Percentiles rank a stretch among this genome's conserved stretches.
These are phyloP conservation scores for Leucosticte australis DNA, from an alignment of 2,113 vertebrate species.

Conservation along the genomic window DNA sequence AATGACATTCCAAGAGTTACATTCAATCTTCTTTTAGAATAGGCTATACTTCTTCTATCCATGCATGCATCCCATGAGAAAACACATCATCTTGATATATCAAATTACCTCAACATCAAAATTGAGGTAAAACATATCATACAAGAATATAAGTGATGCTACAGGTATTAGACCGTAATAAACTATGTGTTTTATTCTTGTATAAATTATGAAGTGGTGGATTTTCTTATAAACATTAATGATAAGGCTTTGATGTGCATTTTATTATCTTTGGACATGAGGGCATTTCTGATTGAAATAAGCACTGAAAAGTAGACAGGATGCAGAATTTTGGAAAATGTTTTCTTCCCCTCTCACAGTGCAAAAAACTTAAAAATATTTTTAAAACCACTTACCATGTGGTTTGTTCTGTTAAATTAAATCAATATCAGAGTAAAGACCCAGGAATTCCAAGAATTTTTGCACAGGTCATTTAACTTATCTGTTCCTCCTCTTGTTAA, in stretches of 20 bases:
- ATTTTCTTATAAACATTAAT: background rate
- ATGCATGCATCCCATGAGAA: background rate
- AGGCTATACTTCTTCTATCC: background rate
- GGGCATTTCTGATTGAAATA: background rate
- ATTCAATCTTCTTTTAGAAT: background rate
- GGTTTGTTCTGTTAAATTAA: background rate
- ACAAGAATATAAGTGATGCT: background rate
- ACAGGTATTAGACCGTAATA: background rate
- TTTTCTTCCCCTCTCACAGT: background rate
- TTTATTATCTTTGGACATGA: background rate
- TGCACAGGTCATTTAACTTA: background rate
- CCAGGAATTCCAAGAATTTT: background rate
- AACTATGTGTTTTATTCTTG: background rate
- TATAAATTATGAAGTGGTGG: background rate
- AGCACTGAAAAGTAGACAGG: background rate
- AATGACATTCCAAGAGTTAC: background rate
- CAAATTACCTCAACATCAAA: no score
- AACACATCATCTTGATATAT: background rate
- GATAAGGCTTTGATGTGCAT: background rate
- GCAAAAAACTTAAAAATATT: background rate
- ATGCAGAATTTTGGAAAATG: background rate
- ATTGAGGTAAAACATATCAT: background rate
- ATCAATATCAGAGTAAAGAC: background rate
- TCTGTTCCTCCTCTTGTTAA: background rate
- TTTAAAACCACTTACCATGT: background rate